Conservation (phyloP, 2,113 vertebrate species). For the Myotis brandtii region DNA sequence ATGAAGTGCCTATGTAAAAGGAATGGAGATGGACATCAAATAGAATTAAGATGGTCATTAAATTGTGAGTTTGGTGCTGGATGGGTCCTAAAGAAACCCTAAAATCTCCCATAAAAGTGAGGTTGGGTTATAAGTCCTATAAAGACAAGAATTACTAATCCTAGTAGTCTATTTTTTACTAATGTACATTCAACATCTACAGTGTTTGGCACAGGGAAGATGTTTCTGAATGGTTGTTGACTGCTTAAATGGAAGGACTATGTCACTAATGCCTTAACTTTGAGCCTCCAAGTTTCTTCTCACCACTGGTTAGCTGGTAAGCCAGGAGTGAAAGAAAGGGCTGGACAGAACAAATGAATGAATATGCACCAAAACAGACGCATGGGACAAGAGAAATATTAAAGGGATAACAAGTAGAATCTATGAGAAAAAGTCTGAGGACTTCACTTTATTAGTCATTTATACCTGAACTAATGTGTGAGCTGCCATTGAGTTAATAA, state of each 20-base stretch:
- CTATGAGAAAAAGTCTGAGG: background rate
- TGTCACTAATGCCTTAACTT: background rate
- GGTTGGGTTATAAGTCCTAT: background rate
- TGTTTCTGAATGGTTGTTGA: background rate
- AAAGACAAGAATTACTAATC: background rate
- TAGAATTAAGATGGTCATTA: background rate
- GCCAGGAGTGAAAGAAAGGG: background rate
- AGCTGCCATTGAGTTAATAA: slow-evolving; percentile 5
- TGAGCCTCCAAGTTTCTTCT: background rate
- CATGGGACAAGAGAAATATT: background rate
- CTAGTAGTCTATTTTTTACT: background rate
- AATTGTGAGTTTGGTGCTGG: background rate
- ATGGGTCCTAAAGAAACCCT: background rate
- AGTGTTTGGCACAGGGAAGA: background rate
- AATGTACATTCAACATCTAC: background rate
- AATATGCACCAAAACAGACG: background rate
- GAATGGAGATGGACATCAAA: background rate
- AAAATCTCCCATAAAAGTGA: background rate
- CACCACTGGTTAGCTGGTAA: background rate
- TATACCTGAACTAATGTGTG: background rate
- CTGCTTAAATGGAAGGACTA: background rate
- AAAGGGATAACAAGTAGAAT: slow-evolving; percentile 1
- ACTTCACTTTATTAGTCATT: background rate
- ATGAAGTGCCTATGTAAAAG: slow-evolving; percentile 12
- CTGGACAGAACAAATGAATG: background rate